Base-by-base conservation (phyloP, 2,113 vertebrate species). In the Nothoprocta perdicaria region DNA sequence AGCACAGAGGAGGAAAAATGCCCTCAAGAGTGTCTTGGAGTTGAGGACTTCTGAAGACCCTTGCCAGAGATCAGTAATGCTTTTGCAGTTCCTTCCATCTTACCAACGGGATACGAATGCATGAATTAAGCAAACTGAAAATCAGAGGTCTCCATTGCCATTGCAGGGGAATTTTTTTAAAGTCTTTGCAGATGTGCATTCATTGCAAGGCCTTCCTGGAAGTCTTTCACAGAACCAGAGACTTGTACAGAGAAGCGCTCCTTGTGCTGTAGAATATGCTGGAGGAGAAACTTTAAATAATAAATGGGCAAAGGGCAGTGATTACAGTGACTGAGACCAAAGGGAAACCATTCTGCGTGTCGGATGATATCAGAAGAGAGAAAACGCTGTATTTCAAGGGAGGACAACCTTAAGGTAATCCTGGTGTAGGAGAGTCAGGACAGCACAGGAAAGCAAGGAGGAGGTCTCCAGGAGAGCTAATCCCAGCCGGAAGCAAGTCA, bases 121-220 rank as follows among this genome's bases (percentile, higher is more conserved):
- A 11, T 0, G 0, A 17, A 29, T 76, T 79, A n/a, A 12, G n/a
- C 8, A 23, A 21, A 29, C 12, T 43, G 33, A 61, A 68, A 88
- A 80, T 66, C 9, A 0, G 31, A 80, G 53, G 13, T 33, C 24
- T 81, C 16, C 1, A 0, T 31, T 66, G 71, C 16, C 1, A 0
- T 31, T 66, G 75, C 48, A 61, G 24, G 48, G 33, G 19, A 8
- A 43, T 13, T 43, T 9, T 46, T 46, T 9, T 21, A 23, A 48
- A 48, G 48, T 48, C 48, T 48, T 10, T 48, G 21, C 21, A 48
- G n/a, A 26, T 58, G 7, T 12, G n/a, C 26, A 82, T 79, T 40
- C 75, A 8, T 75, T 58, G n/a, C 14, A 33, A 65, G 67, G 73
- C 14, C 58, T 79, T 17, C 27, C 29, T 15, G 17, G 66, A 57